These are phyloP conservation scores for Drosophila falleni DNA, from an alignment of 2,888 invertebrate genomes.

Conservation along the genomic window DNA sequence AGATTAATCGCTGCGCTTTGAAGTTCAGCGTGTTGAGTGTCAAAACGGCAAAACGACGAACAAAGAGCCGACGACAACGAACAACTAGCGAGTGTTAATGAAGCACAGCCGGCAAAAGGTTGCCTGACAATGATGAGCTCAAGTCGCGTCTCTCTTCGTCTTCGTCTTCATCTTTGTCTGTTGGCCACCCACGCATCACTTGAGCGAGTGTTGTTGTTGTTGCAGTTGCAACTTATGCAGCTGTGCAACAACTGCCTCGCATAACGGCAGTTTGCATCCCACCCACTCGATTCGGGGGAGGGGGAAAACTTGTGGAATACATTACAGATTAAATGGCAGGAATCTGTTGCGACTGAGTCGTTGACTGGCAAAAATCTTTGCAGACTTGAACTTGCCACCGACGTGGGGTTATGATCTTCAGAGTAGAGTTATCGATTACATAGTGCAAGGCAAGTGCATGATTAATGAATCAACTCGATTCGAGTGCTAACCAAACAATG, in stretches of 20 bases:
- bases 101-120: slow-evolving; percentile 50
- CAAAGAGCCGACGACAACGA: slow-evolving; percentile 52
- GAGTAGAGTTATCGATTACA: slow-evolving; percentile 33
- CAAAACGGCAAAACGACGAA: slow-evolving; percentile 56
- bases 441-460: slow-evolving; percentile 50
- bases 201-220: slow-evolving; percentile 10
- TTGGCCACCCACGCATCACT: slow-evolving; percentile 41
- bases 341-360: slow-evolving; percentile 12
- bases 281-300: slow-evolving; percentile 53
- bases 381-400: slow-evolving; percentile 67
- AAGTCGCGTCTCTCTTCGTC: slow-evolving; percentile 4
- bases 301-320: slow-evolving; percentile 20
- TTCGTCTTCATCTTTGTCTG: background rate
- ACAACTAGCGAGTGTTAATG: slow-evolving; percentile 59
- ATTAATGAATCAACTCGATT: slow-evolving; percentile 46
- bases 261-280: slow-evolving; percentile 56
- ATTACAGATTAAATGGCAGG: slow-evolving; percentile 28
- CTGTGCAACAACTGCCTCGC: slow-evolving; percentile 20
- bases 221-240: slow-evolving; percentile 29
- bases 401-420: slow-evolving; percentile 25
- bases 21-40: slow-evolving; percentile 65
- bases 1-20: slow-evolving; percentile 65
- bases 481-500: slow-evolving; percentile 30
- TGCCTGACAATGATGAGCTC: slow-evolving; percentile 31
- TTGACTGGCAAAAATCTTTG: slow-evolving; percentile 12